Evolutionary conservation across 2,888 invertebrate genomes (phyloP).

Genomic region (Campoplex nolae): DNA sequence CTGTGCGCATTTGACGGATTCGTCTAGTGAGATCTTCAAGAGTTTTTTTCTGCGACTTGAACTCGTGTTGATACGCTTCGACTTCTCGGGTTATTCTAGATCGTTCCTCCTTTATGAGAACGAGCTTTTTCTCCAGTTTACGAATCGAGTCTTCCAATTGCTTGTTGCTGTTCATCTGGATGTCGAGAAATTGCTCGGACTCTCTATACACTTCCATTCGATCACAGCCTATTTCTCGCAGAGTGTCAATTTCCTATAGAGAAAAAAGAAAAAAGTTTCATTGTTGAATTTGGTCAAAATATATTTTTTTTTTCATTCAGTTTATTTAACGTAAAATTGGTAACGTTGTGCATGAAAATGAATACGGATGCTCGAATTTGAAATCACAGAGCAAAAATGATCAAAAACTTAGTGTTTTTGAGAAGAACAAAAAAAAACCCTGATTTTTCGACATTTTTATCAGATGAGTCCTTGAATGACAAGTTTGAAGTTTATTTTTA

Average conservation of each 20-base stretch:
- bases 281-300: too few relatives aligned
- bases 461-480: background rate
- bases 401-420: too few relatives aligned
- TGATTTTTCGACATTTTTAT: background rate
- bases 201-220: conserved; percentile 87
- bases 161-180: conserved; percentile 87
- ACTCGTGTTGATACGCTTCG: conserved; percentile 84
- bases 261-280: background rate
- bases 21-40: conserved; percentile 70
- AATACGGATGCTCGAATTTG: too few relatives aligned
- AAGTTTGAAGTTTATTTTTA: conserved; percentile 69
- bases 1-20: conserved; percentile 68
- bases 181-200: conserved; percentile 87
- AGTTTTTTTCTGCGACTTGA: conserved; percentile 72
- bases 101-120: conserved; percentile 81
- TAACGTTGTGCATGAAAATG: too few relatives aligned
- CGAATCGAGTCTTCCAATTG: conserved; percentile 84
- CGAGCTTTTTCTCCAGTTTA: conserved; percentile 82
- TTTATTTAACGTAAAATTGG: too few relatives aligned
- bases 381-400: too few relatives aligned
- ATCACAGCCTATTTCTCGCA: conserved; percentile 85
- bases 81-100: conserved; percentile 82
- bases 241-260: conserved; percentile 86
- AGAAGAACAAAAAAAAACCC: background rate
- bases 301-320: too few relatives aligned